Percentiles rank a stretch among this genome's conserved stretches.
These are phyloP conservation scores for Squalus acanthias DNA, from an alignment of 2,797 vertebrate species.

Conservation along the genomic window DNA sequence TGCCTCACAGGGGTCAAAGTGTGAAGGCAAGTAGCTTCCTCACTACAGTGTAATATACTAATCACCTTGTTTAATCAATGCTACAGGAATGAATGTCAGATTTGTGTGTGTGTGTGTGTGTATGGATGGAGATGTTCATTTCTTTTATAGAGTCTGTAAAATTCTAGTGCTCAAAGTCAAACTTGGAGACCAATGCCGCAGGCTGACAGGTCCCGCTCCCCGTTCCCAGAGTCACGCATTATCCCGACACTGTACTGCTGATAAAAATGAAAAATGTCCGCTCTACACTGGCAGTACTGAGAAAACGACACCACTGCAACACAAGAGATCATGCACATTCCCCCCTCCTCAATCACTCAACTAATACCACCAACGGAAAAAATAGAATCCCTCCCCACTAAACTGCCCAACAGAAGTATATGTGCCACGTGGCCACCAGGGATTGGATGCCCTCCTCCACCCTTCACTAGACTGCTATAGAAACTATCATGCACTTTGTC, in stretches of 20 bases:
- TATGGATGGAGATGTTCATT: background rate
- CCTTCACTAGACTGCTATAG: background rate
- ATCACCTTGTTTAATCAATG: background rate
- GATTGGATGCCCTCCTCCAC: background rate
- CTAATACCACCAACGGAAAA: background rate
- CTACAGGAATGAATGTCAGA: background rate
- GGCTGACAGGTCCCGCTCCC: too few species aligned
- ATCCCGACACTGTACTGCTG: background rate
- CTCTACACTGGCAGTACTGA: background rate
- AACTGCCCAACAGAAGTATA: background rate
- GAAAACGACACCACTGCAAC: background rate
- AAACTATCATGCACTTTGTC: background rate
- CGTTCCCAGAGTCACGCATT: background rate
- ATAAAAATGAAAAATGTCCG: background rate
- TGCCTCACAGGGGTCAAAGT: slow-evolving; percentile 3
- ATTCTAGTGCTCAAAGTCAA: background rate
- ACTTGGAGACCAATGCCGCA: background rate
- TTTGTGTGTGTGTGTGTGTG: background rate
- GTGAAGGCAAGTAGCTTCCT: background rate
- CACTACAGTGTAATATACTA: background rate
- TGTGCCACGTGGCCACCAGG: background rate
- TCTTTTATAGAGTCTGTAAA: background rate
- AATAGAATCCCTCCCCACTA: background rate
- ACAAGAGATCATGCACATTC: background rate
- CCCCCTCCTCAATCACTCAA: background rate